Conservation (phyloP, 2,888 invertebrate species). For the Pterostichus niger region DNA sequence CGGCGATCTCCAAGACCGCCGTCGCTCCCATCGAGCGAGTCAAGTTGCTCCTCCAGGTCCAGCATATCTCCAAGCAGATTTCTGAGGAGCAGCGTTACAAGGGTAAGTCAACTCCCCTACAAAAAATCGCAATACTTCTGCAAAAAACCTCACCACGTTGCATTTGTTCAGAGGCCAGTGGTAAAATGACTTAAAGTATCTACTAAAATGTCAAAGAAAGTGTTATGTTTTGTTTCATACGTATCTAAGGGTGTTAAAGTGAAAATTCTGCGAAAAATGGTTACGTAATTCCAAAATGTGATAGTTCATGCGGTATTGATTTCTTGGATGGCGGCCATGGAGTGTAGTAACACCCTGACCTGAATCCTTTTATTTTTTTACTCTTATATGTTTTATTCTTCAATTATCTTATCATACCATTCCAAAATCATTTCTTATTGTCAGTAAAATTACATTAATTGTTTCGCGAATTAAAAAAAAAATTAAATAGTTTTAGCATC, state of each 20-base stretch:
- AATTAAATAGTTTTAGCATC: too few relatives aligned
- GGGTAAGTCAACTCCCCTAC: slow-evolving; percentile 78
- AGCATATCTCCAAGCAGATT: slow-evolving; percentile 95
- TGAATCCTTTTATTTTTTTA: slow-evolving; percentile 5
- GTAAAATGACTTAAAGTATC: background rate
- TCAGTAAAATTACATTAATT: too few relatives aligned
- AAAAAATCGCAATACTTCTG: slow-evolving; percentile 11
- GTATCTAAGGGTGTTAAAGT: background rate
- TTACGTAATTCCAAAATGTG: slow-evolving; percentile 46
- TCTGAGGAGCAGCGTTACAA: slow-evolving; percentile 93
- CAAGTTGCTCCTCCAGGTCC: slow-evolving; percentile 95
- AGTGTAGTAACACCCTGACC: slow-evolving; percentile 57
- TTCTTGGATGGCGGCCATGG: slow-evolving; percentile 55
- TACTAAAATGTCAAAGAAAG: background rate
- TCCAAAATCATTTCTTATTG: too few relatives aligned
- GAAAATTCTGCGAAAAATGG: slow-evolving; percentile 4
- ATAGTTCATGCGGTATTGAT: slow-evolving; percentile 62
- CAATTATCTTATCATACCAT: background rate
- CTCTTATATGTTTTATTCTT: background rate
- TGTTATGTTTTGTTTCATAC: slow-evolving; percentile 10
- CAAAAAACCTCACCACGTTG: slow-evolving; percentile 10
- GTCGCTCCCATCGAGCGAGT: slow-evolving; percentile 98
- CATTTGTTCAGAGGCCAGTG: background rate
- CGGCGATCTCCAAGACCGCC: slow-evolving; percentile 95
- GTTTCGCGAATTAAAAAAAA: too few relatives aligned